Percentiles rank a stretch among this genome's conserved stretches.
Conservation (phyloP, 23 tunicate species). For the Trididemnum clinides region DNA sequence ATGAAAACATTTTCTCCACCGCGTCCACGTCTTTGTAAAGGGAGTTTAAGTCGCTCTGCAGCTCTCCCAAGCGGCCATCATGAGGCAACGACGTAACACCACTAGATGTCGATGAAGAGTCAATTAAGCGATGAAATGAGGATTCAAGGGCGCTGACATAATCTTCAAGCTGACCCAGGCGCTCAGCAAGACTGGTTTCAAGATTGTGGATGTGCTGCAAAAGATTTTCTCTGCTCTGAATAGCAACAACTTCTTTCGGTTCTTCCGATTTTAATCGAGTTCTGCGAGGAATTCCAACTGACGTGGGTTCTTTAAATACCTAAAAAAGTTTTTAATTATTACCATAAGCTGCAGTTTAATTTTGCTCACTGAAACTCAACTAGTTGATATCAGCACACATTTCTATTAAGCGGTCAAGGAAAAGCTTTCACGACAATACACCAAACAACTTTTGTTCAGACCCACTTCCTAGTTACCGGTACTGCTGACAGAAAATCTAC, state of each 20-base stretch:
- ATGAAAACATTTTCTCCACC: slow-evolving; percentile 14
- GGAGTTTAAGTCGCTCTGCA: slow-evolving; percentile 23
- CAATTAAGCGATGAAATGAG: background rate
- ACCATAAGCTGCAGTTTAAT: too few species aligned
- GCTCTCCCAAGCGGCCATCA: slow-evolving; percentile 45
- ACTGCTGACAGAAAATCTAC: too few species aligned
- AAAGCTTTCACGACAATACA: too few species aligned
- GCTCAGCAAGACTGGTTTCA: slow-evolving; percentile 8
- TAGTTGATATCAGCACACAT: too few species aligned
- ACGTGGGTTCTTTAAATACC: too few species aligned
- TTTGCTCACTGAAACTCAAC: too few species aligned
- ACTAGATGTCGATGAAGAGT: slow-evolving; percentile 21
- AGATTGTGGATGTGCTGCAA: slow-evolving; percentile 18
- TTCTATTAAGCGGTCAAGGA: too few species aligned
- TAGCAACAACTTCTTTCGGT: background rate
- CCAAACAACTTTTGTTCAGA: too few species aligned
- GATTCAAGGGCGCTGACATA: slow-evolving; percentile 18
- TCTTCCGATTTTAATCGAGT: background rate
- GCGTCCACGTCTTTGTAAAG: slow-evolving; percentile 22
- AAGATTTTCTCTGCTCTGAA: slow-evolving; percentile 25
- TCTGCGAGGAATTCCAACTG: background rate
- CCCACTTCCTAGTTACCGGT: too few species aligned
- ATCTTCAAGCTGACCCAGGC: slow-evolving; percentile 9
- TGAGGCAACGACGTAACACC: background rate
- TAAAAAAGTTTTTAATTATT: too few species aligned